A percentile compares a stretch with the other conserved stretches of the same genome.
phyloP scores from a whole-genome alignment of 1,140 invertebrate species.

The Gonioctena quinquepunctata region DNA sequence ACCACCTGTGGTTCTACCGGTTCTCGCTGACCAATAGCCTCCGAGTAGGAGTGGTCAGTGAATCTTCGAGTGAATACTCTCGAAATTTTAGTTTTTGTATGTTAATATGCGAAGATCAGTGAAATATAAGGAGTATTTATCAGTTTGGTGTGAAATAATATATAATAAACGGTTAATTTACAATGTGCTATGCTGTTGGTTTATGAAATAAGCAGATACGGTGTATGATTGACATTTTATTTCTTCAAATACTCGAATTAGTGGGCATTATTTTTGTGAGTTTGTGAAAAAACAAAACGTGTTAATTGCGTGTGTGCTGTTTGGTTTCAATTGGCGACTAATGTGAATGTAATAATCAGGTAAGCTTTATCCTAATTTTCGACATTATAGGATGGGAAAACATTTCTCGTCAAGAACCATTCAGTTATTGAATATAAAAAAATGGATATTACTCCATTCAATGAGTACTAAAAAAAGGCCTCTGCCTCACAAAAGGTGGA shows the following conservation, averaged over 20 bases:
- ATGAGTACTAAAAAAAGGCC: no score
- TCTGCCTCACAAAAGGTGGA: no score
- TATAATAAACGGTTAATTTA: slow-evolving; percentile 52
- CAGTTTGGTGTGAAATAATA: slow-evolving; percentile 53
- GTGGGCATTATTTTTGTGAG: neutral
- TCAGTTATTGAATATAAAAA: no score
- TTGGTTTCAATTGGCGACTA: neutral
- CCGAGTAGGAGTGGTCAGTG: slow-evolving; percentile 34
- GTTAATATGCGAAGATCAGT: slow-evolving; percentile 49
- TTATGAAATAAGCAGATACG: slow-evolving; percentile 48
- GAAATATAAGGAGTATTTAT: slow-evolving; percentile 47
- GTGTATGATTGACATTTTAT: slow-evolving; percentile 40
- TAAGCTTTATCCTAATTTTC: no score
- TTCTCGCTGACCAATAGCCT: slow-evolving; percentile 32
- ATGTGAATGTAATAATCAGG: neutral
- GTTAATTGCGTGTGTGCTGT: neutral
- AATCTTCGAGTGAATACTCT: slow-evolving; percentile 36
- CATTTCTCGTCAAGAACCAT: no score
- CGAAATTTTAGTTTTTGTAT: slow-evolving; percentile 40
- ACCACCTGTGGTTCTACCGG: slow-evolving; percentile 30
- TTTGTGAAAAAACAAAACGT: neutral
- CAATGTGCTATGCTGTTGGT: slow-evolving; percentile 45
- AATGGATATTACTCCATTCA: no score
- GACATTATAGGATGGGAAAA: no score
- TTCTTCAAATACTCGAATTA: neutral